Evolutionary conservation across 2,888 invertebrate genomes (phyloP).

Genomic region (Steinernema carpocapsae): DNA sequence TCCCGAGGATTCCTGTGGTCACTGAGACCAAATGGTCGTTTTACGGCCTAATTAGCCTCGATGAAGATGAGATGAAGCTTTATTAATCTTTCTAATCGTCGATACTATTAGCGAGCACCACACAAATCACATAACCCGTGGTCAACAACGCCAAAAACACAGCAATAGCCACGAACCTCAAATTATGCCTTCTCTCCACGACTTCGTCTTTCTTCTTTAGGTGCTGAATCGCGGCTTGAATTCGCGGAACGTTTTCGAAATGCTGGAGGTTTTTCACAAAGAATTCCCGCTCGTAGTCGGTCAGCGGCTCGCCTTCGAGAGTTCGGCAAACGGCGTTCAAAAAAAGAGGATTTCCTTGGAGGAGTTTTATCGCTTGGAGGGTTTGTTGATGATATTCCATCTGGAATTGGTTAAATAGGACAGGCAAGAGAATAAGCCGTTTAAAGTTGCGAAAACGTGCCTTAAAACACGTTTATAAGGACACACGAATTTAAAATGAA

Average conservation of each 20-base stretch:
- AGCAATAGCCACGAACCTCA: neutral
- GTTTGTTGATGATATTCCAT: neutral
- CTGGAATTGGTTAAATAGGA: neutral
- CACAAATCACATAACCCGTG: neutral
- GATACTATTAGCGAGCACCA: neutral
- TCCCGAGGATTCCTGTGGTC: too few species aligned
- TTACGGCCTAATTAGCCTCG: too few species aligned
- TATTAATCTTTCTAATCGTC: neutral
- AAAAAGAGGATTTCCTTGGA: neutral
- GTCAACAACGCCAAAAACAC: neutral
- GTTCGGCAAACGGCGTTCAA: conserved; percentile 12
- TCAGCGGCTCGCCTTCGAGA: neutral
- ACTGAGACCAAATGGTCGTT: too few species aligned
- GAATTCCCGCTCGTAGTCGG: conserved; percentile 7
- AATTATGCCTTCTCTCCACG: neutral
- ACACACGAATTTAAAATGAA: too few species aligned
- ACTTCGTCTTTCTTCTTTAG: neutral
- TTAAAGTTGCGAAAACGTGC: too few species aligned
- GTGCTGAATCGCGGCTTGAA: neutral
- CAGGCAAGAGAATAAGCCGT: neutral
- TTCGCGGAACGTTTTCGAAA: neutral
- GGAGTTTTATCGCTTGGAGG: neutral
- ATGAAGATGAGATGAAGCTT: neutral
- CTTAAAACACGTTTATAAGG: too few species aligned
- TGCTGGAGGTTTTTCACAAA: neutral